A percentile compares a stretch with the other conserved stretches of the same genome.
phyloP scores from a whole-genome alignment of 2,888 invertebrate genomes.

The Drosophila mercatorum region DNA sequence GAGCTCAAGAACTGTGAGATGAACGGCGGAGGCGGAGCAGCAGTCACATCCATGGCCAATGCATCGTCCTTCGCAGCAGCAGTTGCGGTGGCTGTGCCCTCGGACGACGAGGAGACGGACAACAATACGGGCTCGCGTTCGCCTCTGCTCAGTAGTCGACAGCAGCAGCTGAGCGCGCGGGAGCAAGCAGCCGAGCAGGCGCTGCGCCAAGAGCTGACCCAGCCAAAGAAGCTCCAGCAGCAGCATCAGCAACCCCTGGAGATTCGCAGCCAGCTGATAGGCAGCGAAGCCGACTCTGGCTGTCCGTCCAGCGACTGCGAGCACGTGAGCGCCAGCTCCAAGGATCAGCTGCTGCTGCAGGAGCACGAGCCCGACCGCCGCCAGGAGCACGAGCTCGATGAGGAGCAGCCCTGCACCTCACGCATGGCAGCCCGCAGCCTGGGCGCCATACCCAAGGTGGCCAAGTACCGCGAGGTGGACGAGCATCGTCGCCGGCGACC shows the following conservation, averaged over 20 bases:
- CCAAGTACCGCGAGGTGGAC: conserved; percentile 82
- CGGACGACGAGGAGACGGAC: conserved; percentile 87
- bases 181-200: conserved; percentile 69
- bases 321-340: conserved; percentile 89
- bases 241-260: conserved; percentile 19
- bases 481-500: conserved; percentile 77
- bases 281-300: conserved; percentile 85
- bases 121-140: conserved; percentile 89
- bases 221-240: conserved; percentile 34
- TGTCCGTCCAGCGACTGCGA: conserved; percentile 86
- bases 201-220: conserved; percentile 63
- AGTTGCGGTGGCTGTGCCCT: conserved; percentile 11
- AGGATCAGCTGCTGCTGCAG: conserved; percentile 87
- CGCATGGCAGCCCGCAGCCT: conserved; percentile 74
- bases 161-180: conserved; percentile 67
- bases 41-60: conserved; percentile 5
- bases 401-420: conserved; percentile 62
- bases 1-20: conserved; percentile 59
- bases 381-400: conserved; percentile 50
- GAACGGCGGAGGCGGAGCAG: background rate
- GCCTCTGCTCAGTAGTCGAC: conserved; percentile 87
- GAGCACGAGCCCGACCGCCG: conserved; percentile 81
- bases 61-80: conserved; percentile 1
- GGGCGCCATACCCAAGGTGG: conserved; percentile 85
- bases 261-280: conserved; percentile 61